Evolutionary conservation across 2,888 invertebrate genomes (phyloP), one percentile per base, ranked within the genome.

Genomic region (Fabriciana adippe): DNA sequence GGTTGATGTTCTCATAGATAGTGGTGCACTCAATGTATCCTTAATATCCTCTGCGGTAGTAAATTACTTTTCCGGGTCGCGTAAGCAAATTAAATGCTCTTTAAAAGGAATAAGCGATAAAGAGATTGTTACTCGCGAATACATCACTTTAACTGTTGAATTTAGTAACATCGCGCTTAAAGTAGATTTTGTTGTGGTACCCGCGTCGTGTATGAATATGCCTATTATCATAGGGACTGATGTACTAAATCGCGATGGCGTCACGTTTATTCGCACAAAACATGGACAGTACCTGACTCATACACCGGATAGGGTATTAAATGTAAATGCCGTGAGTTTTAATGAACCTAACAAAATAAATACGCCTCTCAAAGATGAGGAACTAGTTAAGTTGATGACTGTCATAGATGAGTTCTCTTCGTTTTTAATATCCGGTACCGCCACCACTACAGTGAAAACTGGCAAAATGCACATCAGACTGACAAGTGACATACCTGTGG

Each of bases 401-500:
- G 26, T 75, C 0, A 72, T 76, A 26, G 53, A 68, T 1, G 66
- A 74, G 0, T 76, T 74, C 61, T 70, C 64, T 0, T 21, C 72
- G 1, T 71, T 54, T 57, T 60, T 77, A 2, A 76, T 75, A 21
- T 50, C 69, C 0, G 78, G 77, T 8, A 79, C 78, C 0, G 76
- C 77, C 1, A 45, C 61, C 6, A 69, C 73, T 2, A 79, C 76
- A 0, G 78, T 80, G 0, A 74, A 26, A 14, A 76, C 76, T 0
- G 78, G 79, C 0, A 66, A 62, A 2, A 78, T 79, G 76, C 47
- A 72, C n/a, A n/a, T n/a, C n/a, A n/a, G n/a, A n/a, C 61, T 80
- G 0, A 76, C 53, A 1, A 74, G 61, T 35, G 16, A 68, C 41
- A 11, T 14, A 26, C 76, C 78, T 6, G 67, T 79, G 0, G 55